Evolutionary conservation across 2,888 invertebrate species (phyloP).

Genomic region (Bugulina stolonifera): DNA sequence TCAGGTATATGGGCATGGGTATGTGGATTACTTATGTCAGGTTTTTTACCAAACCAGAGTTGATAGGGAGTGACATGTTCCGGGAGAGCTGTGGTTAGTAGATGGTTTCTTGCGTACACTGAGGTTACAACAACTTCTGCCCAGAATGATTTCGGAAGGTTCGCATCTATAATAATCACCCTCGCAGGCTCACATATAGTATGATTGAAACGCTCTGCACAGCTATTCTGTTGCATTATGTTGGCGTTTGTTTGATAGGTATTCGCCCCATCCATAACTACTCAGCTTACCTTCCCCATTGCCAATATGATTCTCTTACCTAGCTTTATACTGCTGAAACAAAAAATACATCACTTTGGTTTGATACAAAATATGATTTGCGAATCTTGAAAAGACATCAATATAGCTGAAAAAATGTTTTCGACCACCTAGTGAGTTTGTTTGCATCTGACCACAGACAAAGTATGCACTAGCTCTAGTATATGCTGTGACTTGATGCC

Average conservation of each 20-base stretch:
- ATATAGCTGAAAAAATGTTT: not conserved
- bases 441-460: not conserved
- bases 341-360: not conserved
- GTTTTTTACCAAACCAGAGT: slow-evolving; percentile 29
- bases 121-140: slow-evolving; percentile 44
- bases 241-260: not conserved
- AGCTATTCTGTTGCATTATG: slow-evolving; percentile 41
- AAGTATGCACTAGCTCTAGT: no score
- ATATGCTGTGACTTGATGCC: no score
- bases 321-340: slow-evolving; percentile 1
- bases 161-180: slow-evolving; percentile 35
- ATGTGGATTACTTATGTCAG: slow-evolving; percentile 26
- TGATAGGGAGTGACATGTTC: slow-evolving; percentile 32
- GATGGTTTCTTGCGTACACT: slow-evolving; percentile 41
- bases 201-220: slow-evolving; percentile 40
- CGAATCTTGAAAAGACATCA: not conserved
- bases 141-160: slow-evolving; percentile 39
- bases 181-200: slow-evolving; percentile 40
- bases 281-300: not conserved
- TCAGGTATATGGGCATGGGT: slow-evolving; percentile 30
- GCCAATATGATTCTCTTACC: not conserved
- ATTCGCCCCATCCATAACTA: not conserved
- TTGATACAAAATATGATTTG: not conserved
- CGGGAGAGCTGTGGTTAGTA: slow-evolving; percentile 31
- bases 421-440: not conserved